These are phyloP conservation scores for Leptodactylus fallax DNA, from an alignment of 2,797 vertebrate genomes.

Conservation along the genomic window DNA sequence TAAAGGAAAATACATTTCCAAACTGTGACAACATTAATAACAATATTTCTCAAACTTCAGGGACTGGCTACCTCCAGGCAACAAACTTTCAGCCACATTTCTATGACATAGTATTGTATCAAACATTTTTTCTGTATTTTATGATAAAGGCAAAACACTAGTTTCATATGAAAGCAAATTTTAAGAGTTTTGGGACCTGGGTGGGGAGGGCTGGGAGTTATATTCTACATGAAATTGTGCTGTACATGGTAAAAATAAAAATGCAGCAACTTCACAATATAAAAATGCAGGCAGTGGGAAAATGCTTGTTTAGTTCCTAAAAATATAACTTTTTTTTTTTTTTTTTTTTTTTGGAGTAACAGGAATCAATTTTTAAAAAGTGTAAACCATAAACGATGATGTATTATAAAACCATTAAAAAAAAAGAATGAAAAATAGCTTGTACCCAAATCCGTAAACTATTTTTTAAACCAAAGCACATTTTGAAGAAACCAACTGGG, in stretches of 20 bases:
- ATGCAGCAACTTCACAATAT: constrained; percentile 44
- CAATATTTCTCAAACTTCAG: constrained; percentile 92
- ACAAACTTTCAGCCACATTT: constrained; percentile 89
- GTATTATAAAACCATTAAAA: constrained; percentile 69
- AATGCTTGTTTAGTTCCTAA: constrained; percentile 46
- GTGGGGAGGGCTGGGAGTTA: constrained; percentile 55
- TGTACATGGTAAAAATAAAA: constrained; percentile 22
- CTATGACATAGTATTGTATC: constrained; percentile 95
- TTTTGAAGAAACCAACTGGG: constrained; percentile 95
- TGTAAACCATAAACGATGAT: constrained; percentile 61
- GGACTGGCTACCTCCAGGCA: constrained; percentile 86
- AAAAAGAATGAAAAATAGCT: constrained; percentile 82
- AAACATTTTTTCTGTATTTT: constrained; percentile 94
- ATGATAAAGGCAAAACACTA: constrained; percentile 95
- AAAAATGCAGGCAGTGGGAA: constrained; percentile 46
- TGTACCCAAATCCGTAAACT: constrained; percentile 98
- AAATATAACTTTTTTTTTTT: constrained; percentile 1
- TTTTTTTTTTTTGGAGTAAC: constrained; percentile 78
- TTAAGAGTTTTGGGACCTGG: constrained; percentile 76
- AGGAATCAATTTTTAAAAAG: constrained; percentile 70
- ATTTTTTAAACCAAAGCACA: constrained; percentile 99
- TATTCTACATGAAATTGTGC: constrained; percentile 70
- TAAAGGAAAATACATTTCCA: constrained; percentile 80
- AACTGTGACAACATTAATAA: constrained; percentile 89
- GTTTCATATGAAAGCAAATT: constrained; percentile 97